These are phyloP conservation scores for Amaurobius ferox DNA, from an alignment of 2,888 invertebrate species.

Conservation along the genomic window DNA sequence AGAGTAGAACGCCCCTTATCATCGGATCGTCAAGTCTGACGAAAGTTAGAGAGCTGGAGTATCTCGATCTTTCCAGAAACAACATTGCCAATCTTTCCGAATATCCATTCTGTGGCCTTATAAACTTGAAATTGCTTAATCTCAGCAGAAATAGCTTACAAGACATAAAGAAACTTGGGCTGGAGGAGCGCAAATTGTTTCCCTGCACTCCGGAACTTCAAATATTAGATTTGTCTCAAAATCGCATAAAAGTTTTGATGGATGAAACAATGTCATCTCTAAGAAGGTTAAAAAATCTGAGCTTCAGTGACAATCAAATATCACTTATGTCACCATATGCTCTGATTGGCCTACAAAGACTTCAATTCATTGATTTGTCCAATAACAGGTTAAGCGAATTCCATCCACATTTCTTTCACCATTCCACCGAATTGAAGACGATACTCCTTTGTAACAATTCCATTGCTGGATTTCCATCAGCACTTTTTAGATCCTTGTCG, in stretches of 20 bases:
- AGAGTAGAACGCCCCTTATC: constrained; percentile 81
- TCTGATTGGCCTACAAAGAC: constrained; percentile 86
- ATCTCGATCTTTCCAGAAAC: constrained; percentile 74
- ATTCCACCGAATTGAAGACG: constrained; percentile 87
- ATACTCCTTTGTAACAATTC: constrained; percentile 94
- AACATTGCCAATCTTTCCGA: constrained; percentile 80
- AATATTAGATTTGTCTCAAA: constrained; percentile 84
- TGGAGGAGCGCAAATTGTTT: constrained; percentile 71
- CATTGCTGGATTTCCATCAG: constrained; percentile 89
- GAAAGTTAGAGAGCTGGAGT: constrained; percentile 73
- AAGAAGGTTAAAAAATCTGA: constrained; percentile 82
- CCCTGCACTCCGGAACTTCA: constrained; percentile 76
- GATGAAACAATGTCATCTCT: constrained; percentile 86
- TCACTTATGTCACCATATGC: constrained; percentile 84
- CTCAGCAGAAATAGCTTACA: constrained; percentile 87
- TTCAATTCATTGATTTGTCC: constrained; percentile 90
- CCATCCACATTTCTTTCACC: constrained; percentile 88
- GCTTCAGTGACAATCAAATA: constrained; percentile 84
- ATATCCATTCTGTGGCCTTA: constrained; percentile 81
- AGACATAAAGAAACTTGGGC: constrained; percentile 85
- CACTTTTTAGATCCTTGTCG: constrained; percentile 81
- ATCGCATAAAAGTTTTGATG: constrained; percentile 85
- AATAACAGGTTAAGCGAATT: constrained; percentile 89
- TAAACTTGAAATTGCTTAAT: constrained; percentile 81
- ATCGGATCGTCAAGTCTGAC: constrained; percentile 74